Conservation (phyloP, 2,113 vertebrate species). For the Sebastes fasciatus region DNA sequence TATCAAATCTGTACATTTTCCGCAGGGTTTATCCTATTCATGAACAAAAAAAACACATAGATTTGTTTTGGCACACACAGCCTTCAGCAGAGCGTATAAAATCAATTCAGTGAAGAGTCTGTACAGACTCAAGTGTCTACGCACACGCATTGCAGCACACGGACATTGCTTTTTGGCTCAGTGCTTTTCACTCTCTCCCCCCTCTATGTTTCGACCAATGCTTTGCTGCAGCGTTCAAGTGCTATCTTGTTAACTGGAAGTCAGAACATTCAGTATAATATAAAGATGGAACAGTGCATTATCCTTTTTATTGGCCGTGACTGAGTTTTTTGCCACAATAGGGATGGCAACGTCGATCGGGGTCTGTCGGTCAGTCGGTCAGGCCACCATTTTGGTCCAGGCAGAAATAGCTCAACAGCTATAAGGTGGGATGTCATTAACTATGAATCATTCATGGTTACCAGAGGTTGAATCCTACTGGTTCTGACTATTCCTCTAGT, state of each 20-base stretch:
- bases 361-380: not conserved
- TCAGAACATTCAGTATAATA: constrained; percentile 54
- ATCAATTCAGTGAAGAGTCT: constrained; percentile 75
- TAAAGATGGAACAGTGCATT: constrained; percentile 1
- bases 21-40: constrained; percentile 71
- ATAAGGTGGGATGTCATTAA: too few species aligned
- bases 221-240: constrained; percentile 44
- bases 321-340: not conserved
- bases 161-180: constrained; percentile 70
- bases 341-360: not conserved
- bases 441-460: too few species aligned
- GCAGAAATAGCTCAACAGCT: too few species aligned
- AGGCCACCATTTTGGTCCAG: not conserved
- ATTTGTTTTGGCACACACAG: constrained; percentile 77
- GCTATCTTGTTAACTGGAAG: constrained; percentile 59
- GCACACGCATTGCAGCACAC: constrained; percentile 57
- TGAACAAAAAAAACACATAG: constrained; percentile 55
- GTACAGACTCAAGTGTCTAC: constrained; percentile 61
- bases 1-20: constrained; percentile 75
- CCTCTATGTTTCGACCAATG: constrained; percentile 47
- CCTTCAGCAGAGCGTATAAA: constrained; percentile 78
- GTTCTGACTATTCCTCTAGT: not conserved
- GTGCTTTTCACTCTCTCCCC: constrained; percentile 52
- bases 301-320: constrained; percentile 16
- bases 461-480: too few species aligned